Evolutionary conservation across 2,888 invertebrate genomes (phyloP), one percentile per base, ranked within the genome.

Genomic region (Antitype chi): DNA sequence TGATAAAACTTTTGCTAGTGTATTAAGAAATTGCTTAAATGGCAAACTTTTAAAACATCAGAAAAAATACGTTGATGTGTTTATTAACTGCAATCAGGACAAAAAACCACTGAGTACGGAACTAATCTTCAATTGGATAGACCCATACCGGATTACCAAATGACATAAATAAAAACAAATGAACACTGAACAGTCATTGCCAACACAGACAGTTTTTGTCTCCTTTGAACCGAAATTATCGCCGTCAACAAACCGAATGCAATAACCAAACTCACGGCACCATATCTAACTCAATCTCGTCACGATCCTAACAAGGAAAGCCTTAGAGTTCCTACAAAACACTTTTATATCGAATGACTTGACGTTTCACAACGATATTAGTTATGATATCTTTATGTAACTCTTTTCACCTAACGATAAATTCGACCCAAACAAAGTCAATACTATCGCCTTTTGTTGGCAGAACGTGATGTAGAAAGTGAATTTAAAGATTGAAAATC

Each of bases 231-330:
- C 91, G 89, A 92, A 91, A 93, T 91, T 92, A 92, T 92, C 89
- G 89, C 90, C 91, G 87, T 92, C 90, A 92, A 92, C 88, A 88
- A 87, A 88, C 86, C 88, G 77, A 89, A 89, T 87, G 89, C 88
- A 89, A 90, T 88, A 87, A 89, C 77, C 83, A 80, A 82, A 68
- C 82, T 85, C 79, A 80, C 63, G 82, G 76, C 74, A 85, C 77
- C 88, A 92, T 94, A 94, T 95, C 95, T 84, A 89, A 90, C 87
- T 89, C 85, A 89, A 94, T 95, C 95, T 94, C 88, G 93, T 94
- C 95, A 95, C 95, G 95, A 94, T 90, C 91, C 91, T 87, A 93
- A 94, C 93, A 92, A 94, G 94, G 92, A 90, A 93, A 93, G 89
- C 90, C 90, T 91, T 70, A 87, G 57, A 78, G 84, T 82, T 82